Evolutionary conservation across 2,113 vertebrate genomes (phyloP), one percentile per base, ranked within the genome.

Genomic region (Zonotrichia leucophrys): DNA sequence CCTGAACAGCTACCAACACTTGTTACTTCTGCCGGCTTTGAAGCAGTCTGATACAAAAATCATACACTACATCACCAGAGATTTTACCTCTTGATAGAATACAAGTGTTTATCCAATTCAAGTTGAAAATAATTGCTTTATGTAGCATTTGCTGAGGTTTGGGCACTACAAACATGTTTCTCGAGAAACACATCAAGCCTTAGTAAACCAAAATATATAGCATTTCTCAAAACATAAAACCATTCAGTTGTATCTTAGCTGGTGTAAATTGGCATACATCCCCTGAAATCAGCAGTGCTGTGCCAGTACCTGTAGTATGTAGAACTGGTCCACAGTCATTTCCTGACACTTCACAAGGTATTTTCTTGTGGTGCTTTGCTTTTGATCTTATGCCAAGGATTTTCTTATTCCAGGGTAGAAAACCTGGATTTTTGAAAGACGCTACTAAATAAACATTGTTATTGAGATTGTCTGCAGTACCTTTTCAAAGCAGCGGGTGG

Each of bases 401-500:
- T 53, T 31, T 85, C 7, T 67, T 69, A 37, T 66, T 66, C 49
- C 78, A 28, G 28, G 15, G 3, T 28, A 62, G 50, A 85, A 92
- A 64, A 28, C 23, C 59, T 52, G 7, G 7, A 9, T 41, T 90
- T 89, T 78, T 87, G 1, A 28, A 70, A 55, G 7, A 22, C 1
- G 2, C 15, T 73, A 12, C 9, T 67, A 44, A 83, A 75, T 37
- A 74, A 64, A 35, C 27, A 27, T 49, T 42, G 3, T n/a, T 3
- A 11, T 37, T 79, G 60, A 17, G 75, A 66, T 58, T 42, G 18
- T 47, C 83, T 95, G 94, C 86, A 93, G 67, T 96, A 95, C 95
- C 93, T 82, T 86, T 76, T 58, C 33, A 42, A 62, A 73, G 78
- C 98, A 97, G 97, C 8, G 80, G 97, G 93, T 97, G 97, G 96